Conservation (phyloP, 2,888 invertebrate species). For the Tipula unca region DNA sequence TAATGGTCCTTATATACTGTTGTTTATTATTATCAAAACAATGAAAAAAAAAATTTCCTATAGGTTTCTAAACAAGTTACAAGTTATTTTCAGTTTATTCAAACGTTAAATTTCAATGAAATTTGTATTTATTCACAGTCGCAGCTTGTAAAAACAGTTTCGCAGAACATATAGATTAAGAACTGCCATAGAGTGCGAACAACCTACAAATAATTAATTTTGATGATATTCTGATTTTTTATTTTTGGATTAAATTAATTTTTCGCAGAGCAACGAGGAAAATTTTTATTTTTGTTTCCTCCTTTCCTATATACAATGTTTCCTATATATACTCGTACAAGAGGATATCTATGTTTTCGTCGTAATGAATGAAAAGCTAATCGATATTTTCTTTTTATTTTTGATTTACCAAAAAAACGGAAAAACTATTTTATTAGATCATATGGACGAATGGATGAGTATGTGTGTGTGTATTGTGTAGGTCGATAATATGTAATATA, state of each 20-base stretch:
- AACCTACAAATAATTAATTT: background rate
- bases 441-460: background rate
- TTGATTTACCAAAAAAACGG: background rate
- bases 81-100: too few species aligned
- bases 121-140: too few species aligned
- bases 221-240: background rate
- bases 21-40: too few species aligned
- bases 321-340: background rate
- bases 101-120: too few species aligned
- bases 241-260: background rate
- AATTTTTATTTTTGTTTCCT: background rate
- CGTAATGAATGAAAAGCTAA: conserved; percentile 8
- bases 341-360: background rate
- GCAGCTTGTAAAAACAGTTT: too few species aligned
- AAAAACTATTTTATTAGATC: background rate
- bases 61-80: too few species aligned
- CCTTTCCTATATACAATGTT: background rate
- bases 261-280: background rate
- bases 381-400: background rate
- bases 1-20: too few species aligned
- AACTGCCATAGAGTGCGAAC: too few species aligned
- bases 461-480: background rate
- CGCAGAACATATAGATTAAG: too few species aligned
- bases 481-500: too few species aligned
- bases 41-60: too few species aligned